These are phyloP conservation scores for Acromyrmex charruanus DNA, from an alignment of 1,140 invertebrate genomes.

Conservation along the genomic window DNA sequence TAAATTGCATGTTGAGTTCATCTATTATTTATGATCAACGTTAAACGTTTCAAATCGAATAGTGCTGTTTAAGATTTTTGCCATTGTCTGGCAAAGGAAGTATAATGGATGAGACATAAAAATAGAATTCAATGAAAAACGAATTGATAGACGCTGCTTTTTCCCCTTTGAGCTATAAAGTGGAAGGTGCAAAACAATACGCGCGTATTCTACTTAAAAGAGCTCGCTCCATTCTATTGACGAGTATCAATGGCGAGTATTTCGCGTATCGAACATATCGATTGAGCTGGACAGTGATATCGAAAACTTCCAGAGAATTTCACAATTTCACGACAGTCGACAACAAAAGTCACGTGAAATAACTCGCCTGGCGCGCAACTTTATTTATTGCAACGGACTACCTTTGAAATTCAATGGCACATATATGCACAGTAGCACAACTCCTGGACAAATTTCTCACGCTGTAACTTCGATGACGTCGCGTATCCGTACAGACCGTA, in stretches of 20 bases:
- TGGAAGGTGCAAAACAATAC: slow-evolving; percentile 30
- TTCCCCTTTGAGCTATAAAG: background rate
- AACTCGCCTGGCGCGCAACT: slow-evolving; percentile 48
- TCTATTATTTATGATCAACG: slow-evolving; percentile 12
- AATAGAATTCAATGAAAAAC: background rate
- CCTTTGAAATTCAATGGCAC: slow-evolving; percentile 72
- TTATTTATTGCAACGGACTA: slow-evolving; percentile 72
- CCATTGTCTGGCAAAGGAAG: background rate
- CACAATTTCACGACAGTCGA: slow-evolving; percentile 37
- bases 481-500: background rate
- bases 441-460: slow-evolving; percentile 50
- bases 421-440: slow-evolving; percentile 28
- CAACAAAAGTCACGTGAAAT: slow-evolving; percentile 24
- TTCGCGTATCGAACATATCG: slow-evolving; percentile 21
- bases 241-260: slow-evolving; percentile 45
- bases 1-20: background rate
- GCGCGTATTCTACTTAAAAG: slow-evolving; percentile 20
- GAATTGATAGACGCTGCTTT: background rate
- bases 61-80: background rate
- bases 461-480: slow-evolving; percentile 37
- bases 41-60: slow-evolving; percentile 11
- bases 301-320: slow-evolving; percentile 61
- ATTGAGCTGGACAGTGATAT: slow-evolving; percentile 30
- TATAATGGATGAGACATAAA: background rate
- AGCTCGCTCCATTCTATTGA: slow-evolving; percentile 20